Base-by-base conservation (phyloP, 1,140 invertebrate species). In the Anastrepha ludens region DNA sequence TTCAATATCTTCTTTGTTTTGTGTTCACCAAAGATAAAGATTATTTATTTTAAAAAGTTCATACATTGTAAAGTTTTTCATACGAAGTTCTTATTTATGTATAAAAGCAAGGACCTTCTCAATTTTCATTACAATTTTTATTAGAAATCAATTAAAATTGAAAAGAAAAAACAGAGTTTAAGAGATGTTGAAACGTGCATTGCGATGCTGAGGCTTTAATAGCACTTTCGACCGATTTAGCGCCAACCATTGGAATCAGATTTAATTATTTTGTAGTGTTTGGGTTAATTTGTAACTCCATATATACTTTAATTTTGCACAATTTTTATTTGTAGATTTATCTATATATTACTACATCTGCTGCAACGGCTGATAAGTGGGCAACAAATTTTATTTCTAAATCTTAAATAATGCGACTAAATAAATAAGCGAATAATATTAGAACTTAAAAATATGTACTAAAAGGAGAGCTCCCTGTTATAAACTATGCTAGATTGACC, bases 71-170 rank as follows among this genome's bases (percentile, higher is more conserved):
- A 87, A 81, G 41, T 55, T 81, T n/a, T 55, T 50, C 47, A 81
- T 55, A 55, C 41, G 15, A 50, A 55, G 29, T 81, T 29, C 15
- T 81, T 78, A 50, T 78, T 78, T 87, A 47, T 81, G 85, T 88
- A 62, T 85, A 86, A 88, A 86, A 86, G 87, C 88, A 88, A 88
- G 88, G 88, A 88, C 88, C 88, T 88, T 87, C 88, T 88, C 88
- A 88, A 88, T 88, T 87, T 39, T 67, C 62, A 85, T 85, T 65
- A 55, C 55, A 88, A 85, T 87, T 86, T 67, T 88, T 65, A 86
- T 7, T 59, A 59, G 59, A 2, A 86, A 41, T 86, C 29, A 58
- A 60, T 11, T 60, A 39, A 60, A 20, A 60, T n/a, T 58, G 15
- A 44, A 47, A 44, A 11, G 6, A 39, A 67, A 67, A 67, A 29